phyloP scores from a whole-genome alignment of 2,888 invertebrate genomes.

The Ennomos quercinarius region DNA sequence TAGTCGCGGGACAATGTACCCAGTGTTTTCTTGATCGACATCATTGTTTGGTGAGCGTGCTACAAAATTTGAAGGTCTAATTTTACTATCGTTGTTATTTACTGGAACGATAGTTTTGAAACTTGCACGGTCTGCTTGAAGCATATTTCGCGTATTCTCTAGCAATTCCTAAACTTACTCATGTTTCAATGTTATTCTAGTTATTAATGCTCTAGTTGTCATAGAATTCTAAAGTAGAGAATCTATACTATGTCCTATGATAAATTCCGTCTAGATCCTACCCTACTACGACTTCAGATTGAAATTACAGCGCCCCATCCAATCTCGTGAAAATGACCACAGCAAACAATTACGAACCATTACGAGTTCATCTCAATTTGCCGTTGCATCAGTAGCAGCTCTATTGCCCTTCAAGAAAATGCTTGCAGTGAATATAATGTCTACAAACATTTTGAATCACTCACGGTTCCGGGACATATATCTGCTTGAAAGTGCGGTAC shows the following conservation, averaged over 20 bases:
- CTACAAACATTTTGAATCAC: constrained; percentile 7
- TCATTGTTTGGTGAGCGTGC: constrained; percentile 18
- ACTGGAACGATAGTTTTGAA: too few relatives aligned
- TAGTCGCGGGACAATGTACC: constrained; percentile 32
- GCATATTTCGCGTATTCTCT: too few relatives aligned
- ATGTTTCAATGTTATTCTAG: too few relatives aligned
- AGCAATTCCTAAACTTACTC: too few relatives aligned
- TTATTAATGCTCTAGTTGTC: too few relatives aligned
- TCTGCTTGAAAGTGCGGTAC: constrained; percentile 13
- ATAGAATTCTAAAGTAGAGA: too few relatives aligned
- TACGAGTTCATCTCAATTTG: constrained; percentile 24
- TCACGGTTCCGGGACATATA: constrained; percentile 8
- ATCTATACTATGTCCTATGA: neutral
- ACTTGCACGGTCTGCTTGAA: too few relatives aligned
- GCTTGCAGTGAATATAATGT: constrained; percentile 2
- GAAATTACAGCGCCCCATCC: constrained; percentile 15
- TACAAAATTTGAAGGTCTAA: constrained; percentile 5
- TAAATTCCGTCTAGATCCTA: neutral
- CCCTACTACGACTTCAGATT: constrained; percentile 2
- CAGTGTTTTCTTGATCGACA: constrained; percentile 25
- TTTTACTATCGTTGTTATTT: neutral
- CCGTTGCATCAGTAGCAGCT: constrained; percentile 8
- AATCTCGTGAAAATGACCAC: constrained; percentile 20
- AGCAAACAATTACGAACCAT: constrained; percentile 16
- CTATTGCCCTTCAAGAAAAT: neutral